Evolutionary conservation across 2,888 invertebrate genomes (phyloP).

Genomic region (Stenodera caucasica): DNA sequence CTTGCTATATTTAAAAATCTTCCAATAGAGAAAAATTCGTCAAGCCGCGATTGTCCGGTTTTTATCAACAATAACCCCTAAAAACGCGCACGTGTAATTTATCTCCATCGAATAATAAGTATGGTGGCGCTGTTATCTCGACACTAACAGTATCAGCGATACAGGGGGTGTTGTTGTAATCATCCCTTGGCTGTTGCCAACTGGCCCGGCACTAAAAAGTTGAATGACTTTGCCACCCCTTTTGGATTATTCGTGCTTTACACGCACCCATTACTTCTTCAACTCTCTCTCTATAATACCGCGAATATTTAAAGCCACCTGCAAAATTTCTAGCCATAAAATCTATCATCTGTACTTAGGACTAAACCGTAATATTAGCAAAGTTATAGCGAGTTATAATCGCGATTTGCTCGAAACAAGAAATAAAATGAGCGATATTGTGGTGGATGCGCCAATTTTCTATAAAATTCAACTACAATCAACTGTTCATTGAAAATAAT

Average conservation of each 20-base stretch:
- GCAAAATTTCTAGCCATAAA: no score
- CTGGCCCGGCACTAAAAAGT: slow-evolving; percentile 52
- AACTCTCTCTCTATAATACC: slow-evolving; percentile 21
- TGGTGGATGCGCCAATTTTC: neutral
- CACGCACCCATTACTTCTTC: slow-evolving; percentile 41
- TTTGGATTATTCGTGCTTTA: slow-evolving; percentile 37
- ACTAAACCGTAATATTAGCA: no score
- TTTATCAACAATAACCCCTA: slow-evolving; percentile 29
- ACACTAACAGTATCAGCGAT: slow-evolving; percentile 33
- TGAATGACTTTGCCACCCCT: slow-evolving; percentile 49
- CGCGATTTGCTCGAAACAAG: no score
- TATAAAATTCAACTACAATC: slow-evolving; percentile 7
- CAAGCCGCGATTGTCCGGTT: neutral
- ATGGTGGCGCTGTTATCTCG: slow-evolving; percentile 47
- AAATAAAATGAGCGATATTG: neutral
- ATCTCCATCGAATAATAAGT: slow-evolving; percentile 53
- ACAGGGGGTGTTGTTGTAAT: slow-evolving; percentile 41
- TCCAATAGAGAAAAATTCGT: neutral
- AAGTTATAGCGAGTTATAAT: no score
- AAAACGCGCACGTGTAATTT: slow-evolving; percentile 47
- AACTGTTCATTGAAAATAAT: slow-evolving; percentile 2
- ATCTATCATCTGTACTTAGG: no score
- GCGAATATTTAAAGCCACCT: slow-evolving; percentile 4
- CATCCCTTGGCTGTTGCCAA: slow-evolving; percentile 44
- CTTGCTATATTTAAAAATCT: neutral